Conservation (phyloP, 2,113 vertebrate species). For the Fulica atra region DNA sequence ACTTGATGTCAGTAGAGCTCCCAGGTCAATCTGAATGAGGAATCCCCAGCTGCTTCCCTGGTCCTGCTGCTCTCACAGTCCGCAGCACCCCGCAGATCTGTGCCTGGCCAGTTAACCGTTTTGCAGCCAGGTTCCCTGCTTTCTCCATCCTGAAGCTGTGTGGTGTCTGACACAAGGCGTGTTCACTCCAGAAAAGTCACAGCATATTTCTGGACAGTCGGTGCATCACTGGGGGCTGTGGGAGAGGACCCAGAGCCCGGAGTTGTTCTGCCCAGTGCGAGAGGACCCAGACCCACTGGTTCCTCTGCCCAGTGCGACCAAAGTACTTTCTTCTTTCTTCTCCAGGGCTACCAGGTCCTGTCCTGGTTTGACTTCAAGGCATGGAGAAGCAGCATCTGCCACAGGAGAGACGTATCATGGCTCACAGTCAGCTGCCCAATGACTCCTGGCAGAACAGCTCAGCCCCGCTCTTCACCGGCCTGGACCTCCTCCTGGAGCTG, state of each 20-base stretch:
- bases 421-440: background rate
- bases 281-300: accelerated
- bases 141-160: accelerated
- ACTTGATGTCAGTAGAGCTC: accelerated
- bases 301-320: background rate
- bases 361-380: background rate
- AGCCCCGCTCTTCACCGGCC: slow-evolving; percentile 73
- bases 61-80: background rate
- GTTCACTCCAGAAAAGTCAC: background rate
- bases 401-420: background rate
- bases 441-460: slow-evolving; percentile 45
- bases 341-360: background rate
- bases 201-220: too few species aligned
- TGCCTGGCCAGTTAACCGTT: background rate
- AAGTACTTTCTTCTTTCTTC: accelerated
- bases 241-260: too few species aligned
- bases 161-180: background rate
- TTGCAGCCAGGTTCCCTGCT: background rate
- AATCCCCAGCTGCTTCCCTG: too few species aligned
- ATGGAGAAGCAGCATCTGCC: accelerated
- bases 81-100: background rate
- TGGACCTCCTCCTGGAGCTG: slow-evolving; percentile 81
- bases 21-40: too few species aligned
- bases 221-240: background rate
- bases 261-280: too few species aligned